A percentile compares a stretch with the other conserved stretches of the same genome.
phyloP scores from a whole-genome alignment of 92 coral and sea anemone species.

The Phymanthus crucifer region DNA sequence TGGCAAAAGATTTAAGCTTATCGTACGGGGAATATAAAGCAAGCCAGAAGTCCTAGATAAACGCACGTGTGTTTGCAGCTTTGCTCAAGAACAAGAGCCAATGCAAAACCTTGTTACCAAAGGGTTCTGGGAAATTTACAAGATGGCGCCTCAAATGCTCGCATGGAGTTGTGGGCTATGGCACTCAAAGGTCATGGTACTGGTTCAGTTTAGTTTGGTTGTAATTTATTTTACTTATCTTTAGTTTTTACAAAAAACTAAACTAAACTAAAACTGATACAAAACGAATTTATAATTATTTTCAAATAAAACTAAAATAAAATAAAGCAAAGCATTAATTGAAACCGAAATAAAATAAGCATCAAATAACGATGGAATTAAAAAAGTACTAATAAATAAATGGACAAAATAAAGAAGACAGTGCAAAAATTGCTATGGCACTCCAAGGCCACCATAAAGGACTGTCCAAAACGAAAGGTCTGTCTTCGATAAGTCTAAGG shows the following conservation, averaged over 20 bases:
- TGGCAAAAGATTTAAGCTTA: background rate
- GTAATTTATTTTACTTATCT: background rate
- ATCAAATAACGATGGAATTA: constrained; percentile 23
- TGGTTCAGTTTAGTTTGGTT: background rate
- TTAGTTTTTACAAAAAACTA: background rate
- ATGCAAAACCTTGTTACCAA: background rate
- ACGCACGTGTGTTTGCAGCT: background rate
- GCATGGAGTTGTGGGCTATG: constrained; percentile 1
- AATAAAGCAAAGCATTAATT: constrained; percentile 15
- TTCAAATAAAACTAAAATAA: no score
- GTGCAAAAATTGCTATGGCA: constrained; percentile 31
- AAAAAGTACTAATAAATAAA: constrained; percentile 7
- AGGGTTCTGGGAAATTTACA: background rate
- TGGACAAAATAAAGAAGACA: constrained; percentile 29
- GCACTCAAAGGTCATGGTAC: background rate
- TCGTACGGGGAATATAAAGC: background rate
- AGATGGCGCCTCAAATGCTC: background rate
- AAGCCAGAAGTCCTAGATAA: background rate
- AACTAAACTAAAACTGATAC: background rate
- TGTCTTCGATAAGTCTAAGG: no score
- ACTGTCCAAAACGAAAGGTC: no score
- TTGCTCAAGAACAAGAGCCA: background rate
- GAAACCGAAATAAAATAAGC: constrained; percentile 17
- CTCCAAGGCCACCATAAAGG: constrained; percentile 25
- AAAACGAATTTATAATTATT: background rate